phyloP scores from a whole-genome alignment of 2,113 vertebrate genomes.

The Syrrhaptes paradoxus region DNA sequence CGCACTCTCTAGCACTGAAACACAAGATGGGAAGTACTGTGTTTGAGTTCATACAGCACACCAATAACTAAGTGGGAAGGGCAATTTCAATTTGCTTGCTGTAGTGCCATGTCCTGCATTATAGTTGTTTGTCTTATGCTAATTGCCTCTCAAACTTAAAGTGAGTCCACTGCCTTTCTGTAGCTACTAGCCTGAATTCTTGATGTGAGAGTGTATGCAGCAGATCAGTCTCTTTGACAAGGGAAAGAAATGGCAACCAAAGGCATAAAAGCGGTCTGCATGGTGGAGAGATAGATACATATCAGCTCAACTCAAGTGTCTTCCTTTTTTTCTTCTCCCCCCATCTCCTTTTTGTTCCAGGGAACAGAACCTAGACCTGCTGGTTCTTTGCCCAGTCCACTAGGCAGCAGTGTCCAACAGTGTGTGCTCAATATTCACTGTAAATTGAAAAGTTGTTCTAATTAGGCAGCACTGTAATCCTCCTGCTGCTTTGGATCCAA shows the following conservation, averaged over 20 bases:
- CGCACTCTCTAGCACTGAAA: too few species aligned
- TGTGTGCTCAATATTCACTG: not conserved
- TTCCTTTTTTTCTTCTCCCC: not conserved
- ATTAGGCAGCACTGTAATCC: slow-evolving; percentile 40
- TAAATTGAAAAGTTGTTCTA: slow-evolving; percentile 44
- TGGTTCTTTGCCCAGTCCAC: not conserved
- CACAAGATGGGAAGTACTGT: not conserved
- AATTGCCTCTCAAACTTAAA: not conserved
- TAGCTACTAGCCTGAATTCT: not conserved
- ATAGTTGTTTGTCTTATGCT: not conserved
- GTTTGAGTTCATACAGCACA: not conserved
- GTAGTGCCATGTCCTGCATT: not conserved
- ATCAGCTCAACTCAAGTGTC: too few species aligned
- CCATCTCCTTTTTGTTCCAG: not conserved
- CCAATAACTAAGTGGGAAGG: not conserved
- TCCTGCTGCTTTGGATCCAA: slow-evolving; percentile 36
- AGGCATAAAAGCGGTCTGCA: not conserved
- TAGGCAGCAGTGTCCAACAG: not conserved
- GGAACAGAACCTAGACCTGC: not conserved
- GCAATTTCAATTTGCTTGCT: not conserved
- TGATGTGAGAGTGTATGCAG: not conserved
- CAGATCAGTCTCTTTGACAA: not conserved
- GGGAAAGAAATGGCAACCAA: not conserved
- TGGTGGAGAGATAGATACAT: not conserved
- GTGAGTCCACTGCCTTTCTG: not conserved